Percentiles rank a stretch among this genome's conserved stretches.
phyloP scores from a whole-genome alignment of 2,797 vertebrate species.

The Ambastaia sidthimunki region DNA sequence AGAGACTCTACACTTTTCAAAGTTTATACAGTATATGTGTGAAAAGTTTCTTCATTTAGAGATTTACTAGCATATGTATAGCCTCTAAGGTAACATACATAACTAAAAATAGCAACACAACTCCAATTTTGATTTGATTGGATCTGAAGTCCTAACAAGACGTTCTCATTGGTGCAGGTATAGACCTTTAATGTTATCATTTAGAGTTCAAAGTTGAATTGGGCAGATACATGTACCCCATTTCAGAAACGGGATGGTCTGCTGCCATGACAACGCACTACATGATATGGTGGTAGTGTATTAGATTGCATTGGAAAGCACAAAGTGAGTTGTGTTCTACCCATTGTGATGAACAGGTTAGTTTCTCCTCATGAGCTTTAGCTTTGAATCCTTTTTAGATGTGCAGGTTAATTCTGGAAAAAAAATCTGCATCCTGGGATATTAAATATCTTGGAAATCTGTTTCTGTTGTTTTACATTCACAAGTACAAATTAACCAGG shows the following conservation, averaged over 20 bases:
- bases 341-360: constrained; percentile 14
- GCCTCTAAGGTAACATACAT: not conserved
- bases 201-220: too few species aligned
- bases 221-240: constrained; percentile 73
- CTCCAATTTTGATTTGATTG: not conserved
- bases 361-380: not conserved
- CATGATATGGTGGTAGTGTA: constrained; percentile 91
- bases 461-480: not conserved
- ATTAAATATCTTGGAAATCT: not conserved
- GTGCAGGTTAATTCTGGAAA: too few species aligned
- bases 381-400: not conserved
- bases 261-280: constrained; percentile 95
- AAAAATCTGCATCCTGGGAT: not conserved
- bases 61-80: not conserved
- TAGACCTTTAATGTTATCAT: not conserved
- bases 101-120: not conserved
- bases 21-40: not conserved
- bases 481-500: not conserved
- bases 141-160: not conserved
- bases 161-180: not conserved
- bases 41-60: not conserved
- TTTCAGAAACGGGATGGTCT: constrained; percentile 85
- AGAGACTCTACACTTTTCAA: not conserved
- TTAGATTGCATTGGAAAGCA: constrained; percentile 90
- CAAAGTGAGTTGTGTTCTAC: constrained; percentile 78